Base-by-base conservation (phyloP, 2,888 invertebrate genomes). In the Synanthedon andrenaeformis region DNA sequence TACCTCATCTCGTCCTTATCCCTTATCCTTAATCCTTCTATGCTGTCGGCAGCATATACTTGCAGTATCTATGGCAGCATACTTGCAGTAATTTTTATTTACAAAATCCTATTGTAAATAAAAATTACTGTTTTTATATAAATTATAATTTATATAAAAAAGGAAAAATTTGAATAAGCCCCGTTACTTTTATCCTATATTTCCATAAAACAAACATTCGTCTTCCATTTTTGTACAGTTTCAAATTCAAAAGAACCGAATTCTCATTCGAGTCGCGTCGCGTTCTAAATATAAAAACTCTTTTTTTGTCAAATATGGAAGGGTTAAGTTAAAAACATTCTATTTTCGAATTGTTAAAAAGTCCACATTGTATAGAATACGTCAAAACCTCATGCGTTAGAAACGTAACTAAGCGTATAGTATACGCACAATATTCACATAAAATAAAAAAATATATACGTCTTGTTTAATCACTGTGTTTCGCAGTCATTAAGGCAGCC, bases 301-400 rank as follows among this genome's bases (percentile, higher is more conserved):
- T 74, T 79, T 85, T 85, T 86, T 84, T 83, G 84, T 84, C 83
- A 85, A 86, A 86, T 86, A 85, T 84, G 86, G 86, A 86, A 87
- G 86, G 86, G 86, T 86, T 86, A 84, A 82, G 84, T 85, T 84
- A 83, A 85, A 85, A 86, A 85, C 84, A 77, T 85, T 87, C 86
- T 87, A 87, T 87, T 87, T 87, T 86, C 58, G 83, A 86, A 83
- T 84, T 82, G 82, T 86, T 85, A 84, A 86, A 86, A 87, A 85
- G 82, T 81, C 79, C 73, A 85, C 85, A 85, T 86, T 86, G 85
- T 85, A 83, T 85, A 80, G 82, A 85, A 85, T 86, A 85, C 84
- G 84, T 86, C 85, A 83, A 84, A 86, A 81, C 85, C 79, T 80
- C 78, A 79, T 79, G 81, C 74, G 71, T 68, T 58, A n/a, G 49